Evolutionary conservation across 2,797 vertebrate genomes (phyloP).

Genomic region (Alfaro cultratus): DNA sequence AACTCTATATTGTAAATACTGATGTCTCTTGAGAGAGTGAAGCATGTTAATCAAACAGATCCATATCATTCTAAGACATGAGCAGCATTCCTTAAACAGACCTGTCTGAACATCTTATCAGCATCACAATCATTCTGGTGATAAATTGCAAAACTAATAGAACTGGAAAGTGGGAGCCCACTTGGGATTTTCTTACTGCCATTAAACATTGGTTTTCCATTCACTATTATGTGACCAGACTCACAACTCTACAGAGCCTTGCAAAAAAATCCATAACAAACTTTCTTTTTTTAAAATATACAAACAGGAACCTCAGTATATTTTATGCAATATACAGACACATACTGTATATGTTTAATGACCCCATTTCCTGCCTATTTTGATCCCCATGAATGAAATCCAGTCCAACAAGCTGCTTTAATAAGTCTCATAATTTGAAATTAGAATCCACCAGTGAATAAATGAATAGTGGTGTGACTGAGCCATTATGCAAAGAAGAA

Average conservation of each 20-base stretch:
- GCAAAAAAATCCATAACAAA: neutral
- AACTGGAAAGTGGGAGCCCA: neutral
- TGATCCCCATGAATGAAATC: neutral
- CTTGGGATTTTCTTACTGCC: neutral
- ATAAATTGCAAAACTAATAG: constrained; percentile 1
- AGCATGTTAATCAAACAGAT: neutral
- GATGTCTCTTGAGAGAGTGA: neutral
- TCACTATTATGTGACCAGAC: neutral
- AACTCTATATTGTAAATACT: neutral
- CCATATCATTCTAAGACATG: neutral
- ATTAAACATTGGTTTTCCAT: neutral
- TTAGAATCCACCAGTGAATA: neutral
- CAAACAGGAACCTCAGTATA: neutral
- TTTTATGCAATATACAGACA: neutral
- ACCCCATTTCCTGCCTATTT: neutral
- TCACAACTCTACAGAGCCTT: neutral
- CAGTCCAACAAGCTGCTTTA: neutral
- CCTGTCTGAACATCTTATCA: neutral
- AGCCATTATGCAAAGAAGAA: neutral
- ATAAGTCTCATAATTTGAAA: neutral
- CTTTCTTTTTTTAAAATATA: neutral
- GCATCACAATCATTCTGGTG: neutral
- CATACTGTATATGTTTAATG: no score
- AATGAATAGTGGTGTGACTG: neutral
- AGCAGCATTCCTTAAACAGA: neutral